Evolutionary conservation across 2,888 invertebrate species (phyloP).

Genomic region (Leptinotarsa peninsularis): DNA sequence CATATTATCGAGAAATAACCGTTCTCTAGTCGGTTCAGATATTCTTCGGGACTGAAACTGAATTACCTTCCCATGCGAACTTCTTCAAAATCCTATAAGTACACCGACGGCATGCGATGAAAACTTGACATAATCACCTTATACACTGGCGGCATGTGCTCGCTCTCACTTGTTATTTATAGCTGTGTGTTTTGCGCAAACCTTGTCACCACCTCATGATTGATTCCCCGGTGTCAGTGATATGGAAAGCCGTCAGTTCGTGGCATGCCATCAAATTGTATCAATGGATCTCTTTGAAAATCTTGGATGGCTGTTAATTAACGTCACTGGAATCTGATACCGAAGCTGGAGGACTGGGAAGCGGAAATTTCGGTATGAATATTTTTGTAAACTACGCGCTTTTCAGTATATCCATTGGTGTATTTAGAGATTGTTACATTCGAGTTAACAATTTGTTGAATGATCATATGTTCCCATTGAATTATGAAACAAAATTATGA

Average conservation of each 20-base stretch:
- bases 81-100: neutral
- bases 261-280: conserved; percentile 27
- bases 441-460: too few species aligned
- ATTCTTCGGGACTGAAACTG: neutral
- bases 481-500: too few species aligned
- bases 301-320: conserved; percentile 2
- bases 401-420: neutral
- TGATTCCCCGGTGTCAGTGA: conserved; percentile 28
- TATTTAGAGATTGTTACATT: neutral
- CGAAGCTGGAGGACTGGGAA: neutral
- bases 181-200: conserved; percentile 16
- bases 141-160: conserved; percentile 9
- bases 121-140: conserved; percentile 4
- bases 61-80: neutral
- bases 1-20: neutral
- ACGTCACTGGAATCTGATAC: conserved; percentile 2
- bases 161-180: conserved; percentile 21
- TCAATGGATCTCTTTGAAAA: conserved; percentile 16
- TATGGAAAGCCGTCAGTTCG: conserved; percentile 33
- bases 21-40: neutral
- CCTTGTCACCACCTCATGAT: conserved; percentile 30
- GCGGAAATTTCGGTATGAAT: neutral
- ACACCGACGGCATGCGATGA: neutral
- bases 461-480: too few species aligned
- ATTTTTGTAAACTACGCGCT: neutral